Evolutionary conservation across 2,888 invertebrate genomes (phyloP), one percentile per base, ranked within the genome.

Genomic region (Leucoptera coffeella): DNA sequence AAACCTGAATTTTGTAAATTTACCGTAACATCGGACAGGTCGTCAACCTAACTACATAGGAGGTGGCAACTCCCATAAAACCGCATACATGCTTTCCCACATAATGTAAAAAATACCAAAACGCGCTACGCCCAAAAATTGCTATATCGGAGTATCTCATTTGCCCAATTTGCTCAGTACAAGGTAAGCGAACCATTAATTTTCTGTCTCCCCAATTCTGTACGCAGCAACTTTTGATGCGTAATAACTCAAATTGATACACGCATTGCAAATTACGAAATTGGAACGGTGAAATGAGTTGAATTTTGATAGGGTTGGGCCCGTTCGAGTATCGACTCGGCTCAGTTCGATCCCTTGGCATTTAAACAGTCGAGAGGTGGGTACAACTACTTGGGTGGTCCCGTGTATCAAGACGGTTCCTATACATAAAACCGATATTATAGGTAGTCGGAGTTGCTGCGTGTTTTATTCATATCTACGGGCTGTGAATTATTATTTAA

Each of bases 341-440:
- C n/a, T n/a, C n/a, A 17, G 17, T 17, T 17, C 17, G 17, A 6
- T 17, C 6, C 17, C 9, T 17, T 30, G 34, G 36, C 38, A 32
- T 26, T 21, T 22, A 14, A 41, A 45, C 43, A 44, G 43, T 45
- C 45, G 47, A 44, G 43, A 38, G 52, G 47, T 42, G 47, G 40
- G 41, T 45, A 46, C 42, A 40, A 35, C 59, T 37, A 44, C 57
- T 39, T 67, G 69, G 67, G 69, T 67, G 69, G 69, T 69, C 69
- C 50, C 38, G 45, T 37, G 45, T 51, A 49, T 57, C 55, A 52
- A 48, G 42, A 49, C 49, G 42, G 43, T 55, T 54, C 52, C 56
- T 58, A 55, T 45, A 43, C 47, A 7, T 17, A 7, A 17, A 32
- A 37, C 39, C 39, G 39, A 37, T 39, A 39, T n/a, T n/a, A n/a